Evolutionary conservation across 1,140 invertebrate genomes (phyloP), one percentile per base, ranked within the genome.

Genomic region (Lordiphosa stackelbergi): DNA sequence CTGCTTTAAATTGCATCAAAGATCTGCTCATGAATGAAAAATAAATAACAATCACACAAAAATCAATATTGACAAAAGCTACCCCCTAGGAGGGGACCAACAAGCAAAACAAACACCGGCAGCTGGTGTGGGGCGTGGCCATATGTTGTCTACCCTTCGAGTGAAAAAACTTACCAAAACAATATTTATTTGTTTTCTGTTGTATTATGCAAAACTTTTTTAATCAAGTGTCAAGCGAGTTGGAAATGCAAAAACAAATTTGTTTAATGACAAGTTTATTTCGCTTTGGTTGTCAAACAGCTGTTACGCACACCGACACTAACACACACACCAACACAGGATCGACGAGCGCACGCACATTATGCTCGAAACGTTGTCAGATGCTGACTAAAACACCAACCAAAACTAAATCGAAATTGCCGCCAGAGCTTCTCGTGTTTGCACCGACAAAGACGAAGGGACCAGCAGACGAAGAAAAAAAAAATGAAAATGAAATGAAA

Each of bases 1-100:
- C 16, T 31, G 66, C 51, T 66, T 75, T 75, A 74, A 74, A 74
- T 66, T 74, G 57, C 60, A 74, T 74, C 52, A 65, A 51, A 60
- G 55, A 69, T 70, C 57, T 65, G 59, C 43, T 41, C 34, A 31
- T 46, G 19, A 41, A 78, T 73, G 72, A 75, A 78, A 78, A 78
- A 78, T 78, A 78, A 78, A 78, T 78, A 78, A 78, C 73, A 78
- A 78, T 78, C 73, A 78, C 53, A 78, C 54, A 65, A 78, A 78
- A 78, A 78, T 78, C 73, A 78, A 78, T 78, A 78, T 78, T 78
- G 73, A 78, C 73, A 11, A 8, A 13, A n/a, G n/a, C n/a, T n/a
- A n/a, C n/a, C n/a, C n/a, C n/a, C n/a, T n/a, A n/a, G n/a, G 4
- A 12, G 11, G 2, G 31, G 13, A 56, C 22, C 40, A 34, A 57